Evolutionary conservation across 2,113 vertebrate genomes (phyloP).

Genomic region (Ailuropoda melanoleuca): DNA sequence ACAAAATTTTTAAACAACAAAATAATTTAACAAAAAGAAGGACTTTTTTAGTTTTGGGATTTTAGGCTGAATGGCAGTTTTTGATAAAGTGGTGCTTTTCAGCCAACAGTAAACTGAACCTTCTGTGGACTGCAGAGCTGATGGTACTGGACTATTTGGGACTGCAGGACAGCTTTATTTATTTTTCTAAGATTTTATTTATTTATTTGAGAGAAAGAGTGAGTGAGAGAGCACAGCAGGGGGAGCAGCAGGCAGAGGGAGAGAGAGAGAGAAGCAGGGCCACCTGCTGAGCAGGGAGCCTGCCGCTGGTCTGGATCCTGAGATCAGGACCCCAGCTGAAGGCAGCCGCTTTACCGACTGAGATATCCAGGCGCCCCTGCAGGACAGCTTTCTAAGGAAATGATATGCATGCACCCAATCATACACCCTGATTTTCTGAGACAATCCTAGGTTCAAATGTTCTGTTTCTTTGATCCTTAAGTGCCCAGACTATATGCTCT

Average conservation of each 20-base stretch:
- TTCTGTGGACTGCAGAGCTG: neutral
- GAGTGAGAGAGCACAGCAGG: neutral
- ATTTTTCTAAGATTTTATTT: neutral
- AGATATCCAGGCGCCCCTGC: neutral
- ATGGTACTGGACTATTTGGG: neutral
- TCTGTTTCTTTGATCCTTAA: neutral
- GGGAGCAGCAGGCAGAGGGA: neutral
- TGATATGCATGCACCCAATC: neutral
- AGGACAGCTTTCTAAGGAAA: neutral
- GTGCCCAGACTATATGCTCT: neutral
- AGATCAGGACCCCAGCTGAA: neutral
- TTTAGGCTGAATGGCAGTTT: neutral
- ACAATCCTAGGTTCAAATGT: conserved; percentile 10
- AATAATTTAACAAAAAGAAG: neutral
- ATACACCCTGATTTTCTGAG: neutral
- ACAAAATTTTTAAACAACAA: neutral
- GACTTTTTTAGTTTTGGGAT: neutral
- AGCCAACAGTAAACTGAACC: neutral
- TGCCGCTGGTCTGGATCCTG: no score
- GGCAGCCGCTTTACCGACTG: neutral
- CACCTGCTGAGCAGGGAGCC: no score
- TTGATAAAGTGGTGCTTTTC: neutral
- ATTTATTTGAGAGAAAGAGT: neutral
- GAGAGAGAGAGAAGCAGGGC: neutral
- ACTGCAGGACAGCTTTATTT: neutral